Evolutionary conservation across 2,888 invertebrate genomes (phyloP).

Genomic region (Leptopterna dolabrata): DNA sequence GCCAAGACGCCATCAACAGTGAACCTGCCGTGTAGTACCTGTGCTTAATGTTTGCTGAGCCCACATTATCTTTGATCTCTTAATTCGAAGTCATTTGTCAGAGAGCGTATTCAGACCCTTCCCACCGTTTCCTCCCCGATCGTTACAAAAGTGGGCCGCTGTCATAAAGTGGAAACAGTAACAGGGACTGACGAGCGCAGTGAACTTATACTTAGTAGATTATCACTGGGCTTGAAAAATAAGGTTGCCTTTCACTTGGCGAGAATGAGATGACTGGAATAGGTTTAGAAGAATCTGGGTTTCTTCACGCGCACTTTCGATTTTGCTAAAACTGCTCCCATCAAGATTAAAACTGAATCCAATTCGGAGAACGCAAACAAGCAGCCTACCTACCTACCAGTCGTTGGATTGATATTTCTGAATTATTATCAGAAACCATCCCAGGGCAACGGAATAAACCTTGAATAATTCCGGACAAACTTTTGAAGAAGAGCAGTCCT

Average conservation of each 20-base stretch:
- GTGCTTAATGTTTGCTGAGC: neutral
- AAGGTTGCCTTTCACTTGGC: neutral
- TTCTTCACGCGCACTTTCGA: no score
- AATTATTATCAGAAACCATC: no score
- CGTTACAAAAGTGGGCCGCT: neutral
- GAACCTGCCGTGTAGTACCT: neutral
- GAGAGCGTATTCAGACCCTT: neutral
- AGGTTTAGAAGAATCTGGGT: no score
- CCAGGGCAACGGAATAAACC: no score
- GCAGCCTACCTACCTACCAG: no score
- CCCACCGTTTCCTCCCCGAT: neutral
- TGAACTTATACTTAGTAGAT: neutral
- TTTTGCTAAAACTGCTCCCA: no score
- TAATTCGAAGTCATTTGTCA: neutral
- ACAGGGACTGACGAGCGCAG: neutral
- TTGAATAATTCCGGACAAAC: no score
- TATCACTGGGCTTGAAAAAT: neutral
- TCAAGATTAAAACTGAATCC: no score
- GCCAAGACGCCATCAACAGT: neutral
- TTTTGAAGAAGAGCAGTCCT: no score
- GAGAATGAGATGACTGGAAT: no score
- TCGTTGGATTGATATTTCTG: no score
- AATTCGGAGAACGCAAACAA: no score
- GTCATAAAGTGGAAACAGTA: neutral
- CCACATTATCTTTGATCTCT: neutral